phyloP scores from a whole-genome alignment of 2,797 vertebrate genomes.

The Delichon dasypus region DNA sequence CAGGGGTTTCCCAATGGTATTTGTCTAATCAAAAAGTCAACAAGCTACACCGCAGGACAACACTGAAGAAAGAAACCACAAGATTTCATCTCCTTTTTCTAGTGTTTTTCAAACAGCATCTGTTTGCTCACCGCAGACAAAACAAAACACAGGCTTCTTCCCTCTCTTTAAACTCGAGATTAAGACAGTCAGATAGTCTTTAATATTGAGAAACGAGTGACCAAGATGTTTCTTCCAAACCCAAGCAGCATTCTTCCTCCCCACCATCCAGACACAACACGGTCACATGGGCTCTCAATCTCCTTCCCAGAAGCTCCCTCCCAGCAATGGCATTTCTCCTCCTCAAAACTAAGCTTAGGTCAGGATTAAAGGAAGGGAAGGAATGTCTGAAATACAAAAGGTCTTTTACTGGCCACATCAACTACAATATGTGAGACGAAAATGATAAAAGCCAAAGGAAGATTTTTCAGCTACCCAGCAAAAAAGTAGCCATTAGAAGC shows the following conservation, averaged over 20 bases:
- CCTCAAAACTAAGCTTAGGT: not conserved
- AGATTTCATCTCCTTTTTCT: slow-evolving; percentile 28
- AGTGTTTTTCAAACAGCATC: slow-evolving; percentile 4
- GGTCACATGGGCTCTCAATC: not conserved
- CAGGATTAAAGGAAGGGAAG: not conserved
- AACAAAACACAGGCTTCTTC: slow-evolving; percentile 24
- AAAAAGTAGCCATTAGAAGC: not conserved
- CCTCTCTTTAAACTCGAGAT: slow-evolving; percentile 4
- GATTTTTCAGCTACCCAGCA: not conserved
- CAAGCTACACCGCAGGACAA: not conserved
- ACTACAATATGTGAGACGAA: rapidly evolving
- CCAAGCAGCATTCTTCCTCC: slow-evolving; percentile 43
- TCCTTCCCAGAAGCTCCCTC: not conserved
- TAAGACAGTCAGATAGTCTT: not conserved
- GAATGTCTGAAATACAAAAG: not conserved
- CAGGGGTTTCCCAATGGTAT: not conserved
- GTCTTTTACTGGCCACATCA: not conserved
- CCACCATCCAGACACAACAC: slow-evolving; percentile 29
- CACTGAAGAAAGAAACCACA: not conserved
- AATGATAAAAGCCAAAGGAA: not conserved
- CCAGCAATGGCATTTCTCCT: not conserved
- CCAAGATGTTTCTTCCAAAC: slow-evolving; percentile 8
- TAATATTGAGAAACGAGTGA: not conserved
- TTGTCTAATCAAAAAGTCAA: slow-evolving; percentile 41
- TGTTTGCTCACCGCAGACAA: slow-evolving; percentile 10